These are phyloP conservation scores for Hofmannophila pseudospretella DNA, from an alignment of 2,888 invertebrate genomes.

Conservation along the genomic window DNA sequence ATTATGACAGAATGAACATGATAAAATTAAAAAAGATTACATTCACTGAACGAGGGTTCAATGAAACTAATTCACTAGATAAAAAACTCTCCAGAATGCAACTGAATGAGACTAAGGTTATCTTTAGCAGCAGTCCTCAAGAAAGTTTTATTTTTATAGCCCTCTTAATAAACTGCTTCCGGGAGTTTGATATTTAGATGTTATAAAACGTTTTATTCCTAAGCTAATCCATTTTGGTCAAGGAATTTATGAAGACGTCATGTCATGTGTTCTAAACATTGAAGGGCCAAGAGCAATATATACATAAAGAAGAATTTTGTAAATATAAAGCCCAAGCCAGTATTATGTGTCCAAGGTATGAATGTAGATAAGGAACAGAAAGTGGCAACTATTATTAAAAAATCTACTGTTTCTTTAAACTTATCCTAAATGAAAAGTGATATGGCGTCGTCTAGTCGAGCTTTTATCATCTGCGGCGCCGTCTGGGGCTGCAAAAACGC, in stretches of 20 bases:
- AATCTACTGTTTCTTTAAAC: no score
- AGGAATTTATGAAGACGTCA: background rate
- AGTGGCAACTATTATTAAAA: no score
- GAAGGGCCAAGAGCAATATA: no score
- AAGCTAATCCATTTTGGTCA: background rate
- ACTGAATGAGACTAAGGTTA: constrained; percentile 1
- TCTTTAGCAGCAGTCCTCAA: constrained; percentile 13
- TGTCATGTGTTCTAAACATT: no score
- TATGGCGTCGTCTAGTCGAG: constrained; percentile 18
- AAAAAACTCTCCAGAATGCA: no score
- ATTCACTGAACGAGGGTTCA: no score
- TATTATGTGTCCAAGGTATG: no score
- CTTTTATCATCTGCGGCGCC: constrained; percentile 17
- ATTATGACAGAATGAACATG: background rate
- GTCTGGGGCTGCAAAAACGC: constrained; percentile 14
- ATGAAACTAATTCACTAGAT: no score
- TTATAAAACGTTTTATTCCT: constrained; percentile 22
- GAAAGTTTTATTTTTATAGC: constrained; percentile 33
- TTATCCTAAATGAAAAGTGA: background rate
- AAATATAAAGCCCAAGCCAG: no score
- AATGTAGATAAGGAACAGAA: no score
- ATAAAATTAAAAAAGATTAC: background rate
- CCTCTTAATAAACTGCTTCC: constrained; percentile 41
- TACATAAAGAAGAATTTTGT: no score
- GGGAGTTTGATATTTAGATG: constrained; percentile 29